These are phyloP conservation scores for Protodeltote pygarga DNA, from an alignment of 2,888 invertebrate species.

Conservation along the genomic window DNA sequence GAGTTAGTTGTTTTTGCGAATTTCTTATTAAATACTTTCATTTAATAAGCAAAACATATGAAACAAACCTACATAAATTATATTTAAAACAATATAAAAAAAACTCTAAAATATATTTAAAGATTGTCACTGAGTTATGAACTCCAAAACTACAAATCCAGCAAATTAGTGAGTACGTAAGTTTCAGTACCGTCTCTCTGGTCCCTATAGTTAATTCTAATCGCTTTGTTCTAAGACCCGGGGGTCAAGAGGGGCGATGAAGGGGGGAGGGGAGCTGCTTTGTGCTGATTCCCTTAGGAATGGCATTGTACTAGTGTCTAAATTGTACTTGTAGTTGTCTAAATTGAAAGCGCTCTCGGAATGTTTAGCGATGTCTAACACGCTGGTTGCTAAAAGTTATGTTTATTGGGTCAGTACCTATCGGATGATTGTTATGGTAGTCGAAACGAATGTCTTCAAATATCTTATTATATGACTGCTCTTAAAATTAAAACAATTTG, in stretches of 20 bases:
- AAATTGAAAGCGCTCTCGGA: conserved; percentile 45
- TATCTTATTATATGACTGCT: too few species aligned
- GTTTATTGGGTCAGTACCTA: conserved; percentile 4
- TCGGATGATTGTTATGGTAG: background rate
- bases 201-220: conserved; percentile 49
- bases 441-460: too few species aligned
- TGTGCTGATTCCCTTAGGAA: conserved; percentile 47
- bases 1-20: too few species aligned
- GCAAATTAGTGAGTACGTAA: conserved; percentile 33
- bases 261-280: conserved; percentile 23
- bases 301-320: conserved; percentile 45
- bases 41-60: too few species aligned
- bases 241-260: conserved; percentile 35
- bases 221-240: conserved; percentile 48
- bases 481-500: too few species aligned
- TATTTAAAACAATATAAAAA: too few species aligned
- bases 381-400: conserved; percentile 9
- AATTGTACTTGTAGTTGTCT: conserved; percentile 43
- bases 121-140: too few species aligned
- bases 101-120: too few species aligned
- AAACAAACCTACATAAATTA: too few species aligned
- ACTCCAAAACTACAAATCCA: too few species aligned
- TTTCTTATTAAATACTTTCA: too few species aligned
- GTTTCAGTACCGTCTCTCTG: conserved; percentile 20
- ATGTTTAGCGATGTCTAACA: conserved; percentile 21